Base-by-base conservation (phyloP, 2,888 invertebrate species). In the Pelosia muscerda region DNA sequence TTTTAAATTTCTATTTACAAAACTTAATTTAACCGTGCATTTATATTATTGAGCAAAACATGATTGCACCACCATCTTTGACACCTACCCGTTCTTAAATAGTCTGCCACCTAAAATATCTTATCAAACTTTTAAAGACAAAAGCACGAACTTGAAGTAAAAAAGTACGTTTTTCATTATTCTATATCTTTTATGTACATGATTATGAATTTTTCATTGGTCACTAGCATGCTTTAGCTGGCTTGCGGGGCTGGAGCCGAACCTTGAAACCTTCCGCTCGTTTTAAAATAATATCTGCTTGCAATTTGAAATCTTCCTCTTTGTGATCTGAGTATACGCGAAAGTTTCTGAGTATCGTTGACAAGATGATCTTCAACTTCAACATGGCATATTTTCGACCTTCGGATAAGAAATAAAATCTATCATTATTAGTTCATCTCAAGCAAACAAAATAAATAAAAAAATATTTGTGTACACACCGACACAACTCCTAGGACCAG, bases 381-480 rank as follows among this genome's bases (percentile, higher is more conserved):
- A 97, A 91, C 97, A 97, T 97, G 54, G 97, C 97, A 87, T 97
- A 97, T 89, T 97, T 97, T 73, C 97, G 96, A 88, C 96, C 97
- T 97, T 88, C 78, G 23, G 54, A 53, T 23, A 62, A 10, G 34
- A 42, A 56, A 55, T 9, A 68, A 26, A 34, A 42, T 26, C n/a
- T 25, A 56, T 31, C 57, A 38, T 42, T 55, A 22, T 34, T 5
- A 28, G 4, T 8, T 42, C 25, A 15, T 6, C 28, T 28, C 22
- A 54, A 55, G 2, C 13, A 56, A 55, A 31, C n/a, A 63, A 54
- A 15, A 0, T 0, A 38, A 0, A 26, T 23, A 0, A 26, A 5
- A 26, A 11, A n/a, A 34, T 8, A 10, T 58, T 13, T 11, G 15
- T 68, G 59, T 62, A 90, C 96, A 94, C 82, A 97, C 97, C 97